Evolutionary conservation across 2,888 invertebrate species (phyloP).

Genomic region (Drosophila siamana): DNA sequence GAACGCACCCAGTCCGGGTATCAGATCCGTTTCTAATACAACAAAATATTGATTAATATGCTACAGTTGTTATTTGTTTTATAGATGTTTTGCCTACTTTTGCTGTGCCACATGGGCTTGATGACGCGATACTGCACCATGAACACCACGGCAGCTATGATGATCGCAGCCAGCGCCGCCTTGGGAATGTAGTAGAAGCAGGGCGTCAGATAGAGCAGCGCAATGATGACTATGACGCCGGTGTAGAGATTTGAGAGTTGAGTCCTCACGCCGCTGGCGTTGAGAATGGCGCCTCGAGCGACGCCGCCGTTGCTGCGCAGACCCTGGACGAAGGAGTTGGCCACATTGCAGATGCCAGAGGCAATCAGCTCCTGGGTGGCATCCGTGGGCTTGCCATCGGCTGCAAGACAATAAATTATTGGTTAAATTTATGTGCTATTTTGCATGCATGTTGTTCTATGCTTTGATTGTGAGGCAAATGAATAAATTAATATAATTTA

Average conservation of each 20-base stretch:
- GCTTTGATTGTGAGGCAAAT: no score
- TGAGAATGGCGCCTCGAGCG: slow-evolving; percentile 94
- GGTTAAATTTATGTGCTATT: no score
- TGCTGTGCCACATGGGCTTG: slow-evolving; percentile 95
- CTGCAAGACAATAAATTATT: slow-evolving; percentile 82
- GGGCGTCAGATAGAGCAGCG: slow-evolving; percentile 94
- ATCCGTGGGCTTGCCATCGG: slow-evolving; percentile 92
- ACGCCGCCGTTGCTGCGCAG: slow-evolving; percentile 93
- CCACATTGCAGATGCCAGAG: slow-evolving; percentile 91
- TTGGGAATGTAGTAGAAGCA: slow-evolving; percentile 95
- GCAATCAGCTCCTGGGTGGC: slow-evolving; percentile 97
- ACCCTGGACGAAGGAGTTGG: slow-evolving; percentile 94
- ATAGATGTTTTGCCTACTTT: slow-evolving; percentile 89
- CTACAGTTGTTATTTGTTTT: background rate
- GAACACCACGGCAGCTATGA: slow-evolving; percentile 96
- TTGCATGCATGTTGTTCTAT: no score
- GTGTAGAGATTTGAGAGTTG: slow-evolving; percentile 94
- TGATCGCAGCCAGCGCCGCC: slow-evolving; percentile 94
- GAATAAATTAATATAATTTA: no score
- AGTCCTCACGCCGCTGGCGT: slow-evolving; percentile 94
- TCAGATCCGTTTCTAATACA: slow-evolving; percentile 91
- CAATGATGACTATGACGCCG: slow-evolving; percentile 92
- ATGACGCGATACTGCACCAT: slow-evolving; percentile 96
- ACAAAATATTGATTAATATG: background rate
- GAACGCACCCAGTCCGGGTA: slow-evolving; percentile 94